Evolutionary conservation across 2,797 vertebrate genomes (phyloP), one percentile per base, ranked within the genome.

Genomic region (Muscicapa striata): DNA sequence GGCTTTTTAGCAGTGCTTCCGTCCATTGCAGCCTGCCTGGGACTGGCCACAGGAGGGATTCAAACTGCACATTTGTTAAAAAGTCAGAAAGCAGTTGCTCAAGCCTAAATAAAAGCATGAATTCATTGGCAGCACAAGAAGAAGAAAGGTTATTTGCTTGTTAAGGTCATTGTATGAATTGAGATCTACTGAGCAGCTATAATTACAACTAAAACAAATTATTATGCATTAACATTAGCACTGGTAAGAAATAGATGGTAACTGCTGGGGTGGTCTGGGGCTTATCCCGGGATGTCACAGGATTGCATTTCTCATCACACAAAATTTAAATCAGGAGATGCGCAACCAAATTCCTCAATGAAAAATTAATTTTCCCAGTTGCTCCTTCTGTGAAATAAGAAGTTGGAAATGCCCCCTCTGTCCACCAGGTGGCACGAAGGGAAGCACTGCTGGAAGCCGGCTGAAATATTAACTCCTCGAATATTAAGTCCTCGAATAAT

Each of bases 341-440:
- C 15, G 81, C 21, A 0, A 18, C 11, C 61, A 40, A 81, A 30
- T 72, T 91, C 36, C 36, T 32, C 30, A 15, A 15, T 0, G 2
- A 90, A 72, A 80, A 74, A 34, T 7, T 23, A 18, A 5, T 14
- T 81, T 91, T 51, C 49, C 64, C 49, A n/a, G 61, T 30, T 9
- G 6, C 30, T 34, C 29, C 36, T n/a, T 12, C 59, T 2, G 5
- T 1, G 12, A 70, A 86, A 52, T 5, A 24, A 61, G 66, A 57
- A 34, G 18, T 13, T 36, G 41, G 80, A 0, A 94, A 79, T 93
- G 57, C 79, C 10, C 23, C 54, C 21, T 90, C 82, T 90, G 94
- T 93, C 96, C 96, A 93, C 95, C 90, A 97, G 96, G 80, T 96
- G 96, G 96, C 95, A 91, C 13, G 64, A 97, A 90, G 95, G 57